Percentiles rank a stretch among this genome's conserved stretches.
Evolutionary conservation across 2,888 invertebrate species (phyloP).

Genomic region (Eristalis arbustorum): DNA sequence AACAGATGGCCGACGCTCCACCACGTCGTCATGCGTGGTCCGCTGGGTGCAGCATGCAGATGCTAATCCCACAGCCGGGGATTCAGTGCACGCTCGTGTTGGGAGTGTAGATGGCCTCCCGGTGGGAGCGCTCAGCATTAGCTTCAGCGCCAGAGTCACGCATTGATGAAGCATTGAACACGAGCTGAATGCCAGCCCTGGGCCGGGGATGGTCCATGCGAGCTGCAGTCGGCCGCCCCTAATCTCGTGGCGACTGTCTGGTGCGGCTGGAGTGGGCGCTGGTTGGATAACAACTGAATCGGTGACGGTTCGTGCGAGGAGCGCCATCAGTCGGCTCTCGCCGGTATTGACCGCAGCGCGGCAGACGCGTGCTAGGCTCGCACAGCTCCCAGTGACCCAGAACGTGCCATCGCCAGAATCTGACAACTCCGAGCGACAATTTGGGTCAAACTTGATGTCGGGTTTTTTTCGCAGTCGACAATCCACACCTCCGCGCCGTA

Average conservation of each 20-base stretch:
- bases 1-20: not conserved
- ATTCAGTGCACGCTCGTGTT: slow-evolving; percentile 18
- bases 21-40: not conserved
- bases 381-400: not conserved
- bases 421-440: not conserved
- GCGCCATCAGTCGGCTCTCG: not conserved
- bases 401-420: not conserved
- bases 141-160: not conserved
- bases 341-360: not conserved
- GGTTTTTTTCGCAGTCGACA: not conserved
- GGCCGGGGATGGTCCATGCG: too few species aligned
- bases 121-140: not conserved
- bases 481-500: not conserved
- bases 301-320: slow-evolving; percentile 12
- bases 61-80: slow-evolving; percentile 20
- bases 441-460: not conserved
- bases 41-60: not conserved
- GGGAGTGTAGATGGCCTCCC: not conserved
- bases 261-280: not conserved
- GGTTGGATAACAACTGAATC: not conserved
- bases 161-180: not conserved
- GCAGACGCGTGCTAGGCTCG: not conserved
- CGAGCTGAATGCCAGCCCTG: too few species aligned
- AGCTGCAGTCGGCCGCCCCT: too few species aligned
- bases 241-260: too few species aligned